phyloP scores from a whole-genome alignment of 2,113 vertebrate species.

The Origma solitaria region DNA sequence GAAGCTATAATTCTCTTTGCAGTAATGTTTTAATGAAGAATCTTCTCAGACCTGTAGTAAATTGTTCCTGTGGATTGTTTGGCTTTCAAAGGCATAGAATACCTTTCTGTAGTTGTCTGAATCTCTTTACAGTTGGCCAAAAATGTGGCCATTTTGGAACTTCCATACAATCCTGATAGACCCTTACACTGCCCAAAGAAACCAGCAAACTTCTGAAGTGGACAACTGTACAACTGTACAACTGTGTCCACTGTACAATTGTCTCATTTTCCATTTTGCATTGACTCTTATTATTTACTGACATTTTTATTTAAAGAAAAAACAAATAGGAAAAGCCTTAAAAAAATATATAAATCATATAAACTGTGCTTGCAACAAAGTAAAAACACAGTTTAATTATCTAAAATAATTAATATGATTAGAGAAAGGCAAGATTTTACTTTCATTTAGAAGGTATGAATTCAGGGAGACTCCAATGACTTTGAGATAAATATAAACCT shows the following conservation, averaged over 20 bases:
- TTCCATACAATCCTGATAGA: not conserved
- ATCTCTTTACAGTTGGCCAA: not conserved
- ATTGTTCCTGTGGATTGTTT: fast-evolving
- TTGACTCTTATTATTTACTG: not conserved
- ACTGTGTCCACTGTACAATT: not conserved
- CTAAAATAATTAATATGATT: not conserved
- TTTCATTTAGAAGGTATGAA: not conserved
- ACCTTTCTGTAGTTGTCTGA: not conserved
- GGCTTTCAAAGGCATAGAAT: not conserved
- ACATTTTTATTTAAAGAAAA: not conserved
- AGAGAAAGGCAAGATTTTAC: not conserved
- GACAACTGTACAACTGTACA: not conserved
- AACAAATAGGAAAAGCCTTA: not conserved
- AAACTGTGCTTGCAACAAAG: not conserved
- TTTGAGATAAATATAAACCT: not conserved
- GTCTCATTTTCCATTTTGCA: not conserved
- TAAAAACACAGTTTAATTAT: not conserved
- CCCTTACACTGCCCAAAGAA: not conserved
- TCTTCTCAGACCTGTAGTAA: not conserved
- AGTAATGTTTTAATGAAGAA: not conserved
- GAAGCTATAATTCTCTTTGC: not conserved
- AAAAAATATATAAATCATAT: not conserved
- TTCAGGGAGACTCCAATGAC: not conserved
- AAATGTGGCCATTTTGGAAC: not conserved
- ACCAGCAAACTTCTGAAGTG: not conserved